A percentile compares a stretch with the other conserved stretches of the same genome.
Conservation (phyloP, 2,113 vertebrate genomes). For the Cariama cristata region DNA sequence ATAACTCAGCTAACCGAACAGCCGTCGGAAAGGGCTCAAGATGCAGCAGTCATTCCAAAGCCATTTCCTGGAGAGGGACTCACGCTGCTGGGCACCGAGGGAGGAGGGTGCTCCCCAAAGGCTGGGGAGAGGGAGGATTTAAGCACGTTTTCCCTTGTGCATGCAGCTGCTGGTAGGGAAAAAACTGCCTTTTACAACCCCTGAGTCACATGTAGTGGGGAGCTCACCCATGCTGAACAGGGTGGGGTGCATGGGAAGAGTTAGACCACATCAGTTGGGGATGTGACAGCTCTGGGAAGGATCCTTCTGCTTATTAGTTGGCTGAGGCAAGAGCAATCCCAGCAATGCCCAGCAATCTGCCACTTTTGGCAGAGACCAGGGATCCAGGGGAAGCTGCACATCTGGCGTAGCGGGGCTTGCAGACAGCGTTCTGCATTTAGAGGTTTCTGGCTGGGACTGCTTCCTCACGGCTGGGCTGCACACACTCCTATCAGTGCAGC, state of each 20-base stretch:
- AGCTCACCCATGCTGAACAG: neutral
- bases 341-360: too few relatives aligned
- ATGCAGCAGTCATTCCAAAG: neutral
- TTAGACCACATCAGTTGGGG: neutral
- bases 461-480: neutral
- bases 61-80: neutral
- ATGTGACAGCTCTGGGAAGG: neutral
- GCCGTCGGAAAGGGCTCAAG: neutral
- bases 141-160: neutral
- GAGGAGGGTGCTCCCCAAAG: neutral
- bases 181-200: too few relatives aligned
- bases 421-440: neutral
- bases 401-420: neutral
- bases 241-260: neutral
- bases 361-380: neutral
- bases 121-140: neutral
- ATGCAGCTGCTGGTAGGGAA: neutral
- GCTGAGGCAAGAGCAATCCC: neutral
- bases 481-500: neutral
- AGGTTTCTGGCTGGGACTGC: neutral
- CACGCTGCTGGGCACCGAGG: neutral
- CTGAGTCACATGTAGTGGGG: neutral
- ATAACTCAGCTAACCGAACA: neutral
- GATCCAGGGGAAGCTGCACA: neutral
- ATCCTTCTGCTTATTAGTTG: neutral